A percentile compares a stretch with the other conserved stretches of the same genome.
These are phyloP conservation scores for Tetragnatha montana DNA, from an alignment of 2,888 invertebrate species.

Conservation along the genomic window DNA sequence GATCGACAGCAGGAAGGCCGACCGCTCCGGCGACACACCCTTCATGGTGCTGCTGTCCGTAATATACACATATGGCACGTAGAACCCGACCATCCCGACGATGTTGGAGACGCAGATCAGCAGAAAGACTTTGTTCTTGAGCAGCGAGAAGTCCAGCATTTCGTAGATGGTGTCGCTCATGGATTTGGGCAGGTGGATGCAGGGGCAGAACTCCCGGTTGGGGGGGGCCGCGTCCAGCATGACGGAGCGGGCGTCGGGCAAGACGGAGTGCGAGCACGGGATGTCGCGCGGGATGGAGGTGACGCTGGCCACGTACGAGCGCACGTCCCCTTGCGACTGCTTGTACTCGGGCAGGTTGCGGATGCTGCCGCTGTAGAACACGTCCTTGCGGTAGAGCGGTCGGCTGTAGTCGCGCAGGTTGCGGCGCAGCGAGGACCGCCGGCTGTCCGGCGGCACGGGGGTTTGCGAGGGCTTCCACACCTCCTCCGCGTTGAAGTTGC, in stretches of 20 bases:
- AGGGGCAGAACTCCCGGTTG: conserved; percentile 45
- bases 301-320: conserved; percentile 92
- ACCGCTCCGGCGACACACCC: conserved; percentile 77
- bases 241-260: conserved; percentile 36
- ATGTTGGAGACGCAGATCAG: conserved; percentile 94
- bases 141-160: conserved; percentile 92
- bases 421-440: conserved; percentile 59
- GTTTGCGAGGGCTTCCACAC: conserved; percentile 72
- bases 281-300: conserved; percentile 85
- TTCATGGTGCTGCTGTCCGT: conserved; percentile 85
- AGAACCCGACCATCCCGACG: conserved; percentile 97
- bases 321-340: conserved; percentile 91
- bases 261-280: conserved; percentile 47
- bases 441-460: conserved; percentile 65
- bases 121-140: conserved; percentile 92
- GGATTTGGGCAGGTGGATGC: conserved; percentile 75
- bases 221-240: conserved; percentile 43
- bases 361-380: conserved; percentile 97
- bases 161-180: conserved; percentile 81
- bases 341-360: conserved; percentile 91
- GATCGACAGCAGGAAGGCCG: conserved; percentile 77
- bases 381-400: conserved; percentile 95
- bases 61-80: conserved; percentile 96
- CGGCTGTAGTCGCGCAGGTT: conserved; percentile 83
- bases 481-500: conserved; percentile 78